Evolutionary conservation across 2,113 vertebrate species (phyloP), one percentile per base, ranked within the genome.

Genomic region (Arizona elegans): DNA sequence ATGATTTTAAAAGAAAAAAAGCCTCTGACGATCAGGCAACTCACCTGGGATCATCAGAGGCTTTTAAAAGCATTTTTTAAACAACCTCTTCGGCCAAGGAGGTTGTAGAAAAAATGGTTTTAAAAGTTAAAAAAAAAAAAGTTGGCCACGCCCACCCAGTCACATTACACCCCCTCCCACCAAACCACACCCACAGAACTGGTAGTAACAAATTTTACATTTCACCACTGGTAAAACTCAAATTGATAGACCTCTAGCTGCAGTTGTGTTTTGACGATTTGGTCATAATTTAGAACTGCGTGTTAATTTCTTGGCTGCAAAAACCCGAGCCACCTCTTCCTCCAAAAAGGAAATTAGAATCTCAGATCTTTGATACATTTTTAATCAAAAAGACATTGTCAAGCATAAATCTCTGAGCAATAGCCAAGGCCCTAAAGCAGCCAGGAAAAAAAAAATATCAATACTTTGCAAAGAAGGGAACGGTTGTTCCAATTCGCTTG

Each of bases 391-490:
- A 98, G 96, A 97, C 97, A 97, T 98, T 98, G 97, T 98, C 98
- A 98, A 97, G 97, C 97, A 97, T 98, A 98, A 98, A 98, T 98
- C 98, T 98, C 96, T 97, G 97, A 98, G 97, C 96, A 97, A 97
- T 97, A 95, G 97, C 98, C 89, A 98, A 98, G 97, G 97, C 97
- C 97, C 98, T 98, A 96, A 97, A 98, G 97, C 96, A 95, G 97
- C 98, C 97, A 97, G 97, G 98, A 96, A 17, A 59, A n/a, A 29
- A 87, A 88, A 47, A 47, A 47, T 98, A 98, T 99, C 98, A 99
- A 98, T 99, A 98, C 97, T 98, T 97, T 96, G 97, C 97, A 98
- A 98, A 98, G 98, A 97, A 98, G 98, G 98, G 97, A 99, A 98
- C 98, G 98, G 99, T 99, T 97, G 98, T 98, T 98, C 97, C 97